A percentile compares a stretch with the other conserved stretches of the same genome.
Evolutionary conservation across 2,113 vertebrate species (phyloP).

Genomic region (Psephotus haematonotus): DNA sequence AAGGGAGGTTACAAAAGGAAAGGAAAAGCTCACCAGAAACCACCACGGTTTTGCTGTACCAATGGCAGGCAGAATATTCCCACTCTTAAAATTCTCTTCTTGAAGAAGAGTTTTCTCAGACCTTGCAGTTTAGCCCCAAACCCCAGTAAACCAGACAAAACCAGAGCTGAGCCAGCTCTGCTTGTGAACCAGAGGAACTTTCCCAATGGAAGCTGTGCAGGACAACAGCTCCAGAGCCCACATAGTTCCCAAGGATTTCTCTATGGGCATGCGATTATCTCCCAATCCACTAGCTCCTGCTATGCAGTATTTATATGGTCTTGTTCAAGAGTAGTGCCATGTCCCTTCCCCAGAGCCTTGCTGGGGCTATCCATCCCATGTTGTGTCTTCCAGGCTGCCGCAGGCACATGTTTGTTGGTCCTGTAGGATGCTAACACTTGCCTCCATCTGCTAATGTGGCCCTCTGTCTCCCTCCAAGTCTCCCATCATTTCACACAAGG

Average conservation of each 20-base stretch:
- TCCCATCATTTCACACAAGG: background rate
- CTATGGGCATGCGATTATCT: background rate
- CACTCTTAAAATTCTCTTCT: background rate
- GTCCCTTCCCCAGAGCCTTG: background rate
- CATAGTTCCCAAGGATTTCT: fast-evolving
- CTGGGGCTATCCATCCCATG: fast-evolving
- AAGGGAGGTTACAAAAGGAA: background rate
- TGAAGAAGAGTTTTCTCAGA: background rate
- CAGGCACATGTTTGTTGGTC: fast-evolving
- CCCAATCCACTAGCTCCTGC: fast-evolving
- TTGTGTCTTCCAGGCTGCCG: background rate
- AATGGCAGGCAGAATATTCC: background rate
- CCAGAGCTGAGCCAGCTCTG: background rate
- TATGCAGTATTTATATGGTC: background rate
- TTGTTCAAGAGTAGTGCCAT: fast-evolving
- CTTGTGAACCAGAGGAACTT: background rate
- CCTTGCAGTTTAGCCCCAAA: background rate
- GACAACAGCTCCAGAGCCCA: background rate
- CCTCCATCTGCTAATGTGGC: background rate
- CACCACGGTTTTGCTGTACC: background rate
- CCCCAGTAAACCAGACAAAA: background rate
- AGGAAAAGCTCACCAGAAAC: background rate
- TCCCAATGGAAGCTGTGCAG: background rate
- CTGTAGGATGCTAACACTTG: background rate
- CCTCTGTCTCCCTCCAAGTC: background rate